phyloP scores from a whole-genome alignment of 2,113 vertebrate genomes.

The Rhipidura dahli region DNA sequence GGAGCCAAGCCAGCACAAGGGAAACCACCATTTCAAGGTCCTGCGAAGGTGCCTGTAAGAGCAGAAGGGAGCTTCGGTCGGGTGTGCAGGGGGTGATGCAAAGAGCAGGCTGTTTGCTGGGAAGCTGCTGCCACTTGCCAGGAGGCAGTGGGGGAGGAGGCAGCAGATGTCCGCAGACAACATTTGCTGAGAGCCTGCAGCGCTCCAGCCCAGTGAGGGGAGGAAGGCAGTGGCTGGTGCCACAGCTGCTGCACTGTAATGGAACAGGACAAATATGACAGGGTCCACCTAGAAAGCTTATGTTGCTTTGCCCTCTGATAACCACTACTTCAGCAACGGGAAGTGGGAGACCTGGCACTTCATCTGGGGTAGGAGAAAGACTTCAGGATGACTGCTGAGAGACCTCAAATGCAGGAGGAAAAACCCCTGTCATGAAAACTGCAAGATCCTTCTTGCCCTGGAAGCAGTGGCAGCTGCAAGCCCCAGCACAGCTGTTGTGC shows the following conservation, averaged over 20 bases:
- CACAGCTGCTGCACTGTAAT: background rate
- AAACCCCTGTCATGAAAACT: background rate
- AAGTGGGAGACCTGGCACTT: background rate
- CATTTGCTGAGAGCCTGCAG: background rate
- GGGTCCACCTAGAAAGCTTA: background rate
- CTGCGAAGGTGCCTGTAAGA: conserved; percentile 11
- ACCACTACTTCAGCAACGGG: rapidly evolving
- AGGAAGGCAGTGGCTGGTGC: conserved; percentile 18
- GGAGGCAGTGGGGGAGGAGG: conserved; percentile 46
- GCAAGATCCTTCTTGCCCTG: background rate
- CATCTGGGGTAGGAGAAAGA: background rate
- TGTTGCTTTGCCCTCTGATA: background rate
- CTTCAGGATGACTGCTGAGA: background rate
- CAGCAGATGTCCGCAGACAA: conserved; percentile 58
- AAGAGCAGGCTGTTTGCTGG: conserved; percentile 24
- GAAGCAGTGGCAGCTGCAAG: background rate
- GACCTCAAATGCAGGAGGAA: background rate
- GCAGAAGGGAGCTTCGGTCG: conserved; percentile 2
- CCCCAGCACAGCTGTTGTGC: rapidly evolving
- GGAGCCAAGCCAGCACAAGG: background rate
- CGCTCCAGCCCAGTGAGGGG: background rate
- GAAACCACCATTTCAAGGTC: conserved; percentile 43
- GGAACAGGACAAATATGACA: background rate
- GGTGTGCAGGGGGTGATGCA: background rate
- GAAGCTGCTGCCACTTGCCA: conserved; percentile 44